These are phyloP conservation scores for Sphaerophoria rueppellii DNA, from an alignment of 2,888 invertebrate species.

Conservation along the genomic window DNA sequence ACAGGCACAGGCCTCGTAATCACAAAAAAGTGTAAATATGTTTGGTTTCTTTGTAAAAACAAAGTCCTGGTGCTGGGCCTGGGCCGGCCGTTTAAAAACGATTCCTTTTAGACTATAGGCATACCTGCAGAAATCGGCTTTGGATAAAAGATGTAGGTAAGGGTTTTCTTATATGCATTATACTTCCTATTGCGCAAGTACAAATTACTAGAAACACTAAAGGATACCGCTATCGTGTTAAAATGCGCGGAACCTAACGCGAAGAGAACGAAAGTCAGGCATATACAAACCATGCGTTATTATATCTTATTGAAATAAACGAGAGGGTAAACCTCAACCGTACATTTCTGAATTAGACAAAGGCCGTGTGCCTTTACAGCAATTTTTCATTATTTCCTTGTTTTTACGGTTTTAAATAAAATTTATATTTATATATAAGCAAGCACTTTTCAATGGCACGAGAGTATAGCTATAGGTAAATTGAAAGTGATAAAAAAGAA, in stretches of 20 bases:
- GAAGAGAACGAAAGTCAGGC: slow-evolving; percentile 42
- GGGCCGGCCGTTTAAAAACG: slow-evolving; percentile 21
- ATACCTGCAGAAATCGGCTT: slow-evolving; percentile 51
- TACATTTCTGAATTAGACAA: slow-evolving; percentile 71
- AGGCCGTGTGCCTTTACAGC: slow-evolving; percentile 48
- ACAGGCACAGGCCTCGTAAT: slow-evolving; percentile 35
- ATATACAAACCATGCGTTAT: slow-evolving; percentile 64
- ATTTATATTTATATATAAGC: not conserved
- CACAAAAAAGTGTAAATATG: slow-evolving; percentile 42
- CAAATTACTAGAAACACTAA: slow-evolving; percentile 67
- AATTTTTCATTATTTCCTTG: slow-evolving; percentile 40
- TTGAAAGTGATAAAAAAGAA: slow-evolving; percentile 61
- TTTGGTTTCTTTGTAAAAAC: not conserved
- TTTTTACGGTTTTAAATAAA: slow-evolving; percentile 2
- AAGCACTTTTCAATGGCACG: slow-evolving; percentile 14
- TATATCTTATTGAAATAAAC: slow-evolving; percentile 47
- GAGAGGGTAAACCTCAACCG: slow-evolving; percentile 66
- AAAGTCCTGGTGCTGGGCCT: slow-evolving; percentile 41
- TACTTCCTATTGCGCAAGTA: slow-evolving; percentile 61
- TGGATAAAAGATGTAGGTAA: slow-evolving; percentile 44
- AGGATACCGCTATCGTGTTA: slow-evolving; percentile 55
- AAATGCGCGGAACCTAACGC: slow-evolving; percentile 34
- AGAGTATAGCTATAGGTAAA: slow-evolving; percentile 2
- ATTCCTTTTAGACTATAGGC: slow-evolving; percentile 11
- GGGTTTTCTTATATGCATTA: slow-evolving; percentile 44